Base-by-base conservation (phyloP, 1,140 invertebrate genomes). In the Asbolus verrucosus region DNA sequence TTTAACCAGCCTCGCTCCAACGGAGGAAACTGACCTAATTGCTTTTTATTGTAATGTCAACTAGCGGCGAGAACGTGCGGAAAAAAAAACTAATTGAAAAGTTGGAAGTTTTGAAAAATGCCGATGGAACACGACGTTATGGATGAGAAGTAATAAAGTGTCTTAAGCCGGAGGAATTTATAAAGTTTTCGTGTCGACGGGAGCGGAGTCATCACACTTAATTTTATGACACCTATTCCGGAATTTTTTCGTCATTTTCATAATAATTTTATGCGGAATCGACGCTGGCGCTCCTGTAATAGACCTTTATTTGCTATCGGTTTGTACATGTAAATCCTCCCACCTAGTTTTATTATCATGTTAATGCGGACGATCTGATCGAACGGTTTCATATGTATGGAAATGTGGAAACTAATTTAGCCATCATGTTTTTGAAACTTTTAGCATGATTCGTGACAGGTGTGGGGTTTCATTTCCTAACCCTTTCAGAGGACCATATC, bases 31-130 rank as follows among this genome's bases (percentile, higher is more conserved):
- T n/a, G 27, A 30, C 27, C 27, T 8, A 30, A 30, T 30, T 30
- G 9, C 27, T 30, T 30, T 30, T 30, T 30, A 30, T 30, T 30
- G 9, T 30, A 4, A 30, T 8, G 27, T 8, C 27, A 30, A 30
- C 4, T 8, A 5, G 27, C 27, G 9, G 27, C 27, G 27, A 30
- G 9, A 8, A 5, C 9, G 27, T 30, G 4, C 27, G n/a, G n/a
- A 30, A 30, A 30, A 46, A 46, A 46, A 46, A 46, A 46, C 41
- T 46, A 46, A 46, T 46, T 46, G 41, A 46, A 46, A 46, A 46
- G 13, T 46, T 46, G 0, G 6, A 16, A 15, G 27, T 5, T 5
- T 30, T 8, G 27, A 30, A 30, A 30, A 30, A 30, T 30, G n/a
- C 27, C 9, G 27, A 30, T 30, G 27, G 9, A 30, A 30, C 4